Percentiles rank a stretch among this genome's conserved stretches.
These are phyloP conservation scores for Cerceris rybyensis DNA, from an alignment of 2,888 invertebrate genomes.

Conservation along the genomic window DNA sequence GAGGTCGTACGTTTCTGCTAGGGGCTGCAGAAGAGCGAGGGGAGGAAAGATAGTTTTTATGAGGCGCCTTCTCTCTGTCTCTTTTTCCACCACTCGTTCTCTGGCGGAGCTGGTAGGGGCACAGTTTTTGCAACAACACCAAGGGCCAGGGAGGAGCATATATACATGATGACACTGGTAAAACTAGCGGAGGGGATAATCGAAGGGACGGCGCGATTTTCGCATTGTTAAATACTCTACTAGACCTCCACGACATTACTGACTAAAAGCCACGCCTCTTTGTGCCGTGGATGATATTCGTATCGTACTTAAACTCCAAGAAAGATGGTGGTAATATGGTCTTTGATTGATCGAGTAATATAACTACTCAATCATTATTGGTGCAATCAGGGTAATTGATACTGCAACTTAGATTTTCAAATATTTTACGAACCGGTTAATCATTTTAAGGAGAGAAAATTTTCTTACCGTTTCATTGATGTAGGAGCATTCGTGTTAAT, in stretches of 20 bases:
- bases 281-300: background rate
- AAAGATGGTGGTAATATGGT: background rate
- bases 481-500: too few species aligned
- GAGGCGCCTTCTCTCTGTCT: constrained; percentile 49
- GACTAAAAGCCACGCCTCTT: constrained; percentile 44
- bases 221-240: constrained; percentile 19
- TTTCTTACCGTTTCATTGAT: too few species aligned
- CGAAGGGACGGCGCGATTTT: constrained; percentile 44
- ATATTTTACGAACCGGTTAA: too few species aligned
- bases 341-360: too few species aligned
- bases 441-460: too few species aligned
- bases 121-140: constrained; percentile 54
- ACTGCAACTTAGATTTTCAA: too few species aligned
- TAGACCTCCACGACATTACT: constrained; percentile 15
- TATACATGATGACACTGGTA: constrained; percentile 47
- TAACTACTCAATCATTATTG: too few species aligned
- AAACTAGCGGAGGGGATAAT: constrained; percentile 41
- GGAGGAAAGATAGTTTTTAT: constrained; percentile 62
- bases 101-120: constrained; percentile 54
- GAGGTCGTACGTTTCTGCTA: constrained; percentile 45
- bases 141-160: constrained; percentile 62
- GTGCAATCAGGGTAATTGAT: too few species aligned
- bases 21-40: constrained; percentile 46
- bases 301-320: background rate
- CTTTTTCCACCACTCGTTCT: constrained; percentile 37